Evolutionary conservation across 1,140 invertebrate genomes (phyloP).

Genomic region (Drosophila hydei): DNA sequence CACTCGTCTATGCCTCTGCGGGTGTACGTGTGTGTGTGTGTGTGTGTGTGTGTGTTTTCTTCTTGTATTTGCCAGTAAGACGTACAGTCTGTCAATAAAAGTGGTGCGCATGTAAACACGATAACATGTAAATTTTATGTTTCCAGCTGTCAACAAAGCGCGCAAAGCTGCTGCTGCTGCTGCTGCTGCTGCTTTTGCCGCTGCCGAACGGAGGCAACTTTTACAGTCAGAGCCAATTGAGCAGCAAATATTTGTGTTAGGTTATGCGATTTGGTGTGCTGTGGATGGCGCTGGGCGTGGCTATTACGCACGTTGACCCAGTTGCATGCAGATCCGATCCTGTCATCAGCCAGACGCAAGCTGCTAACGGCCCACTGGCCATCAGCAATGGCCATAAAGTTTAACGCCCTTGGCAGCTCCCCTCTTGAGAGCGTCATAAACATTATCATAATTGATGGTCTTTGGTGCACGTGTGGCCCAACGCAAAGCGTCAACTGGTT

Average conservation of each 20-base stretch:
- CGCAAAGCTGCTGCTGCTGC: conserved; percentile 2
- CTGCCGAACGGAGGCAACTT: conserved; percentile 32
- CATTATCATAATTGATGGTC: conserved; percentile 51
- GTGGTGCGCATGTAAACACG: conserved; percentile 52
- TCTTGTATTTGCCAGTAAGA: conserved; percentile 31
- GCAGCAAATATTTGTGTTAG: conserved; percentile 59
- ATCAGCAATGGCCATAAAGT: conserved; percentile 33
- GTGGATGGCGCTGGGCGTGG: conserved; percentile 38
- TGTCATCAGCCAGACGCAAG: neutral
- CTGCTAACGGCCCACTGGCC: conserved; percentile 46
- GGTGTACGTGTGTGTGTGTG: conserved; percentile 2
- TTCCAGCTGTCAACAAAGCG: conserved; percentile 61
- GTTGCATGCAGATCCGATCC: conserved; percentile 47
- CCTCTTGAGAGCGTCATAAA: conserved; percentile 28
- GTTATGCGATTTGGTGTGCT: conserved; percentile 32
- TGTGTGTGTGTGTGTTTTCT: conserved; percentile 13
- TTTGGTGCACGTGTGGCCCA: conserved; percentile 52
- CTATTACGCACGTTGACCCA: conserved; percentile 63
- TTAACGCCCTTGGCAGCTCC: conserved; percentile 53
- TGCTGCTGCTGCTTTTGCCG: neutral
- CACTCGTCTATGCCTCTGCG: too few relatives aligned
- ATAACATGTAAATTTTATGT: conserved; percentile 78
- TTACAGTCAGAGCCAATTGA: conserved; percentile 37
- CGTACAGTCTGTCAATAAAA: conserved; percentile 63
- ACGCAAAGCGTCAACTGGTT: conserved; percentile 53